Evolutionary conservation across 2,888 invertebrate genomes (phyloP).

Genomic region (Athripsodes cinereus): DNA sequence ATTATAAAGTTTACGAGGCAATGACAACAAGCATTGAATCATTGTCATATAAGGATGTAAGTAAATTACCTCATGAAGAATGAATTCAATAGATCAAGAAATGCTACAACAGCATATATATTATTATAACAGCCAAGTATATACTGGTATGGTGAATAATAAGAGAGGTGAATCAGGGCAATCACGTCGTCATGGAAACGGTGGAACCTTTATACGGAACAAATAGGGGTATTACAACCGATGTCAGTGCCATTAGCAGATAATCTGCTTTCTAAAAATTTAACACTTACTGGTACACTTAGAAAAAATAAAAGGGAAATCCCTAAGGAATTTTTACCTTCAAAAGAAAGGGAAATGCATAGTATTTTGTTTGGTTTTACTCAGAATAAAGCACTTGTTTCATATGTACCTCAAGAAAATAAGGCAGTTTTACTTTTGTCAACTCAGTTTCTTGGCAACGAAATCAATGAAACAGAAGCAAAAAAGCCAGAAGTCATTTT

Average conservation of each 20-base stretch:
- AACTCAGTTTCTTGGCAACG: background rate
- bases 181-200: slow-evolving; percentile 16
- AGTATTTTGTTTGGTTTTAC: slow-evolving; percentile 10
- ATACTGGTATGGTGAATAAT: slow-evolving; percentile 14
- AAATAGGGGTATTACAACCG: slow-evolving; percentile 14
- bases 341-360: background rate
- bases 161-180: slow-evolving; percentile 14
- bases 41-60: no score
- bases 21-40: no score
- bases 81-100: no score
- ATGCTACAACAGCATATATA: slow-evolving; percentile 16
- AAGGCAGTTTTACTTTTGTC: slow-evolving; percentile 1
- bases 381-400: slow-evolving; percentile 3
- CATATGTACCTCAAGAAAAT: slow-evolving; percentile 5
- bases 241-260: slow-evolving; percentile 14
- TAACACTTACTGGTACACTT: slow-evolving; percentile 16
- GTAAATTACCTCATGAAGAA: no score
- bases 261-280: slow-evolving; percentile 9
- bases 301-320: slow-evolving; percentile 9
- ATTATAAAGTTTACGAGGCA: no score
- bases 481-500: slow-evolving; percentile 9
- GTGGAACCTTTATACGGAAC: slow-evolving; percentile 14
- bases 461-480: background rate
- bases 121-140: slow-evolving; percentile 12
- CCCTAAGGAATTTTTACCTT: slow-evolving; percentile 10